Base-by-base conservation (phyloP, 2,113 vertebrate genomes). In the Callipepla squamata region DNA sequence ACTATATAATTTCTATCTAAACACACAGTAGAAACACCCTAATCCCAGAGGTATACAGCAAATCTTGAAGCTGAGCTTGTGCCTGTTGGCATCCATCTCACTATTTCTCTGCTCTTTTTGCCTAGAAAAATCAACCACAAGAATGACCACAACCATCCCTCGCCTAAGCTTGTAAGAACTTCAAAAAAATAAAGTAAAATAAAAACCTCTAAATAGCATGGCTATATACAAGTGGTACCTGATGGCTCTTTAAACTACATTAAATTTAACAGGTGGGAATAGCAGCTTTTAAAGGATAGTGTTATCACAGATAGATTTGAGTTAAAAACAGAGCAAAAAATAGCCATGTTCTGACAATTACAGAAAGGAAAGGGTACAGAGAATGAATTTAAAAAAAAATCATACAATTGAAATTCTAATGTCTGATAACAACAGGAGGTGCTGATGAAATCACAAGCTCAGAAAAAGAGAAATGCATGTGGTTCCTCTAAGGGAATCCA, bases 401-500 rank as follows among this genome's bases (percentile, higher is more conserved):
- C 10, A n/a, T 34, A 45, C 3, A 21, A 2, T 23, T 58, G 21
- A 70, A 83, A 67, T 8, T 38, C 38, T 53, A 9, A 83, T 51
- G 67, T 70, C 47, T 67, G 34, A 32, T 69, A 77, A 50, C 11
- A 83, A 84, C 22, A 75, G 51, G 57, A 87, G 30, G 65, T 63
- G 30, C 1, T 3, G 38, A 40, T 55, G 67, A 87, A 93, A 63
- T 76, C 68, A 36, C 22, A 53, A 72, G n/a, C 68, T 75, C 26
- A 20, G 44, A 68, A 44, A 44, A 88, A 80, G 38, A 53, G 57
- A 90, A 48, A 11, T 87, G 9, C 28, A 82, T 92, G n/a, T 3
- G 13, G 72, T 75, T 96, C 48, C 51, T 92, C 87, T 59, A 17
- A 65, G 45, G 44, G 48, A 96, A 91, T 80, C 75, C 50, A 89